Percentiles rank a stretch among this genome's conserved stretches.
These are phyloP conservation scores for Lasioglossum leucozonium DNA, from an alignment of 2,888 invertebrate genomes.

Conservation along the genomic window DNA sequence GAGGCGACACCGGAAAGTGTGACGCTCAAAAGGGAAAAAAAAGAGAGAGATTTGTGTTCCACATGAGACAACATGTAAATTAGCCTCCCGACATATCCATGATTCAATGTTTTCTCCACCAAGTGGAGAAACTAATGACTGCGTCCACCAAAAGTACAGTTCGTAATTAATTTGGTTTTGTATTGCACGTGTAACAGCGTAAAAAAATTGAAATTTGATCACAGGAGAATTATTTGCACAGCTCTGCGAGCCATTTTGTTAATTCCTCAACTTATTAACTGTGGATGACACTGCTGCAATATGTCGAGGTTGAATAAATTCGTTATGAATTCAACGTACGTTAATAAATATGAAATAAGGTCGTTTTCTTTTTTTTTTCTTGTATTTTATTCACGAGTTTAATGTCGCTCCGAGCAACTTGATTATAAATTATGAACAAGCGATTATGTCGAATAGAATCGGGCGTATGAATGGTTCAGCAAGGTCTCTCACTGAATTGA, in stretches of 20 bases:
- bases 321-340: neutral
- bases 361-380: neutral
- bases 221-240: neutral
- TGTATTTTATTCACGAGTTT: neutral
- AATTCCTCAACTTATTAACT: neutral
- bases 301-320: neutral
- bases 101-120: no score
- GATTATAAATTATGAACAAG: neutral
- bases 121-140: no score
- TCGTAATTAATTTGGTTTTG: neutral
- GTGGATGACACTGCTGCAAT: neutral
- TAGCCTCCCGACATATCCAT: no score
- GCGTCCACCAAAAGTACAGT: no score
- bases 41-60: no score
- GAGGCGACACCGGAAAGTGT: no score
- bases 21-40: no score
- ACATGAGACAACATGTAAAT: no score
- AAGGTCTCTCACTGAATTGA: neutral
- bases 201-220: conserved; percentile 13
- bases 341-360: neutral
- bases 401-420: neutral
- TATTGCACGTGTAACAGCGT: neutral
- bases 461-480: neutral
- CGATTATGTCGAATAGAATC: neutral
- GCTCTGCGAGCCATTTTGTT: neutral